Conservation (phyloP, 2,888 invertebrate genomes). For the Lasioglossum zephyrum region DNA sequence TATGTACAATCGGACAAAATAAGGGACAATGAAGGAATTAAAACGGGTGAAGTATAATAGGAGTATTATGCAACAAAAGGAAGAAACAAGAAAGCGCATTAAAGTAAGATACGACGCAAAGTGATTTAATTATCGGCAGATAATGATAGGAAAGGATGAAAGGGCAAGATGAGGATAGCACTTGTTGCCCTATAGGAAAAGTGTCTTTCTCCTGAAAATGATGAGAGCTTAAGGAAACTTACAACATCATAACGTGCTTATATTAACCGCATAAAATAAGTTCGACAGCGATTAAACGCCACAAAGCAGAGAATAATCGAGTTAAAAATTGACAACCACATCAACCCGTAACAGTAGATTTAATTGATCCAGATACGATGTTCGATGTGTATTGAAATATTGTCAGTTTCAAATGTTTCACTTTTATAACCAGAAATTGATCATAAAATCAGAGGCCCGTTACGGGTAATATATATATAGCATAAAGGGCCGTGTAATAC, state of each 20-base stretch:
- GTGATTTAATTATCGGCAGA: background rate
- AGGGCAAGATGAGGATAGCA: background rate
- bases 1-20: background rate
- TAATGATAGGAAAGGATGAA: background rate
- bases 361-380: background rate
- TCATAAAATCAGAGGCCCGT: background rate
- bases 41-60: background rate
- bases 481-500: background rate
- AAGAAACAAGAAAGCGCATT: background rate
- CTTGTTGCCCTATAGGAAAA: background rate
- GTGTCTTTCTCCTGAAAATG: background rate
- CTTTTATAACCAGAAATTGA: background rate
- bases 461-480: background rate
- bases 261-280: background rate
- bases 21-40: background rate
- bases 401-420: background rate
- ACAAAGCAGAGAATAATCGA: background rate
- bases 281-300: background rate
- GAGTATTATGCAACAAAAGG: background rate
- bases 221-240: no score
- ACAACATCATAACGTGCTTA: background rate
- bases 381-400: background rate
- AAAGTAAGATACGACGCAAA: background rate
- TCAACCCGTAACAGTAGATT: background rate
- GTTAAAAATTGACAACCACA: background rate